Percentiles rank a stretch among this genome's conserved stretches.
These are phyloP conservation scores for Hippolais icterina DNA, from an alignment of 2,113 vertebrate species.

Conservation along the genomic window DNA sequence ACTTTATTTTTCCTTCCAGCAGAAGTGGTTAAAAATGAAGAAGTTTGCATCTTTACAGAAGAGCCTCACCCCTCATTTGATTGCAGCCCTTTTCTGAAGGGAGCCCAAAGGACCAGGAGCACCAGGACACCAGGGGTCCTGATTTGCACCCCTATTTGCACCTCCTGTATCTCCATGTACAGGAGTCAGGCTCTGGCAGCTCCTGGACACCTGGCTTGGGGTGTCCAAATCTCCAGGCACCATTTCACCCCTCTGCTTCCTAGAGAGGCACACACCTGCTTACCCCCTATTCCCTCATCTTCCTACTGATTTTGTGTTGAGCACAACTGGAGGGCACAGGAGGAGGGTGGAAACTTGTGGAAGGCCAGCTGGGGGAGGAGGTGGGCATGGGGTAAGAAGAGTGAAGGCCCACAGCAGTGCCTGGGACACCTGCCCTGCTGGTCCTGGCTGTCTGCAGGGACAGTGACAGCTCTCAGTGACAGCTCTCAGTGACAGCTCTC, in stretches of 20 bases:
- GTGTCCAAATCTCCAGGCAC: background rate
- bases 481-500: too few species aligned
- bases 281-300: background rate
- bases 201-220: background rate
- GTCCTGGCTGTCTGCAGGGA: background rate
- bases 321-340: background rate
- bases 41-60: background rate
- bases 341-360: fast-evolving
- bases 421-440: background rate
- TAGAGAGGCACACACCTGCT: fast-evolving
- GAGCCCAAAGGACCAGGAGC: background rate
- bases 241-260: background rate
- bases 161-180: background rate
- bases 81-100: background rate
- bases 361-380: background rate
- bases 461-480: too few species aligned
- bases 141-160: background rate
- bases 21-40: background rate
- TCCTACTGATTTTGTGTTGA: background rate
- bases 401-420: background rate
- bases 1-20: background rate
- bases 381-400: background rate
- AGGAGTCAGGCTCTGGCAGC: background rate
- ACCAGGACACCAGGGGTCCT: fast-evolving
- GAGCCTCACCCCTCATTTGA: fast-evolving